Evolutionary conservation across 2,113 vertebrate genomes (phyloP), one percentile per base, ranked within the genome.

Genomic region (Etheostoma cragini): DNA sequence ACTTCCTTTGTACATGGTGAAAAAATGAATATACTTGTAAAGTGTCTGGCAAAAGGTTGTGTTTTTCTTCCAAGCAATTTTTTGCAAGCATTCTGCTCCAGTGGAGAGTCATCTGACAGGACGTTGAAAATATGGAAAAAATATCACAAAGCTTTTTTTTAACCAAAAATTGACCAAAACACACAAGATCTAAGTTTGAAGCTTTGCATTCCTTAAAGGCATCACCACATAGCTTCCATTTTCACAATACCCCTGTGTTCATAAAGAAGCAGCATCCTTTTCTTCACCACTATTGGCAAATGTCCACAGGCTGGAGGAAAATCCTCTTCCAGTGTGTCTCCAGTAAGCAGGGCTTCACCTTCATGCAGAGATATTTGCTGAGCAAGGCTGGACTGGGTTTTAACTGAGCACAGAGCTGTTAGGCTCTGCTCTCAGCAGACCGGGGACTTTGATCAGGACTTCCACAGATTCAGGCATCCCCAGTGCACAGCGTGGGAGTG

Each of bases 321-420:
- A 84, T 76, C 76, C 80, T 88, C 67, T 19, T 76, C 17, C 38
- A 46, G 3, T 6, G 24, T 52, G 35, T 22, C 54, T 81, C 46
- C 80, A 47, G 13, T 63, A 38, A 82, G 22, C 54, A 38, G 19
- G 6, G 54, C 56, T 79, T 83, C 75, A 69, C 33, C 56, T 45
- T 54, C 17, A 47, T 10, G 35, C 62, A 65, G 10, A 69, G 38
- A 72, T 67, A 62, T 26, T 26, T 26, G 38, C 61, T 21, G 54
- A 66, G 46, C 19, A 1, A 2, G 19, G n/a, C 47, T 52, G n/a
- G 21, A 19, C 45, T 46, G 21, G 46, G 10, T 69, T 58, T 58
- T 38, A 93, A 91, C 92, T 89, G 86, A 78, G 92, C 92, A 81
- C 88, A 82, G 89, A 88, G 90, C 93, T 86, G 65, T 77, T 68